phyloP scores from a whole-genome alignment of 2,888 invertebrate genomes.

The Tetramorium bicarinatum region DNA sequence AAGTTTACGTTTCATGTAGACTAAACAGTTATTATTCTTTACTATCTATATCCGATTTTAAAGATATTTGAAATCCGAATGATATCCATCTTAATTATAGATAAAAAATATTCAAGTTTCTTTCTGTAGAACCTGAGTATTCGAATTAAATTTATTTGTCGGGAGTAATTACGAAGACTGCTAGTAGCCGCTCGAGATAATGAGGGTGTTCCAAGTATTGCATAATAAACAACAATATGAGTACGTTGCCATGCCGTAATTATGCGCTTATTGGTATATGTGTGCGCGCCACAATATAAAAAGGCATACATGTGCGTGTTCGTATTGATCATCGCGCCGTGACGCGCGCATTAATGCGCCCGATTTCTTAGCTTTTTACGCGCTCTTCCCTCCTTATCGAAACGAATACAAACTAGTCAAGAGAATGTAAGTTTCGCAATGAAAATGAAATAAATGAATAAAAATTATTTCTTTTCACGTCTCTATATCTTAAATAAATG shows the following conservation, averaged over 20 bases:
- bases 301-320: constrained; percentile 46
- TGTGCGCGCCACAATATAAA: constrained; percentile 11
- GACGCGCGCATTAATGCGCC: constrained; percentile 53
- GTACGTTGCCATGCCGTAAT: constrained; percentile 47
- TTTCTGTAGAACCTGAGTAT: constrained; percentile 18
- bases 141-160: constrained; percentile 10
- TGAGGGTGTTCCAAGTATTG: constrained; percentile 47
- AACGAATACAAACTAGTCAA: constrained; percentile 24
- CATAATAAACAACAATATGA: constrained; percentile 56
- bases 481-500: neutral
- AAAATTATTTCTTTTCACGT: neutral
- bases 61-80: neutral
- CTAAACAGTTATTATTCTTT: neutral
- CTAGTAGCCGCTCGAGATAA: constrained; percentile 49
- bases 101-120: neutral
- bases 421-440: constrained; percentile 14
- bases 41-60: neutral
- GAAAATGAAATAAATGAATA: neutral
- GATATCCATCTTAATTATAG: neutral
- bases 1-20: neutral
- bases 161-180: constrained; percentile 51
- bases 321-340: constrained; percentile 68
- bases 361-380: constrained; percentile 25
- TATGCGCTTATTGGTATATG: constrained; percentile 16
- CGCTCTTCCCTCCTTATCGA: constrained; percentile 16